Evolutionary conservation across 2,113 vertebrate species (phyloP).

Genomic region (Physeter macrocephalus): DNA sequence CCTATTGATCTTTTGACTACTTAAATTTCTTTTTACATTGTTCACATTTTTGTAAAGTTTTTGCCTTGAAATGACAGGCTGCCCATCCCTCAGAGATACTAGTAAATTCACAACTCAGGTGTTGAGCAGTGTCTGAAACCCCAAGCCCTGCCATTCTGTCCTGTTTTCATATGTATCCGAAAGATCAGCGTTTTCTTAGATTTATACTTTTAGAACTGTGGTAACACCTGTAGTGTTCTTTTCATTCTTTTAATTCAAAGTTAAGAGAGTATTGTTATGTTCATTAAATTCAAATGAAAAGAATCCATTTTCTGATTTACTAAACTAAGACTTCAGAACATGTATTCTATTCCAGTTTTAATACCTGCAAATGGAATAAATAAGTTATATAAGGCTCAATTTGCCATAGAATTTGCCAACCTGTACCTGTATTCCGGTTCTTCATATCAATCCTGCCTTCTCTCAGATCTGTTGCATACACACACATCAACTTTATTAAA

Average conservation of each 20-base stretch:
- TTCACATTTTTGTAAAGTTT: not conserved
- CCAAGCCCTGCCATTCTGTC: not conserved
- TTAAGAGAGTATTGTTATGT: not conserved
- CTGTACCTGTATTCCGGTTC: not conserved
- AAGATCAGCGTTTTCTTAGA: not conserved
- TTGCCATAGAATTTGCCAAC: not conserved
- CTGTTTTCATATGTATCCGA: not conserved
- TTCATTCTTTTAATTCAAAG: not conserved
- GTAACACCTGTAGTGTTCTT: not conserved
- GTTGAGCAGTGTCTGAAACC: not conserved
- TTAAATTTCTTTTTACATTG: not conserved
- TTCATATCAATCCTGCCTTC: not conserved
- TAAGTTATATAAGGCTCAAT: not conserved
- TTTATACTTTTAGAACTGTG: not conserved
- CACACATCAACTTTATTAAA: not conserved
- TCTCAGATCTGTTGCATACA: not conserved
- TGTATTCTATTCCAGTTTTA: not conserved
- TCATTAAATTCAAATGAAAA: not conserved
- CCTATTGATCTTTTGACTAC: not conserved
- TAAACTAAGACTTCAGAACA: not conserved
- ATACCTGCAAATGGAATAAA: not conserved
- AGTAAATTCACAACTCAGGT: not conserved
- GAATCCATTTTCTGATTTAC: not conserved
- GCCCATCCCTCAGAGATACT: not conserved
- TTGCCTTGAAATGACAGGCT: not conserved